Conservation (phyloP, 2,113 vertebrate species). For the Paramormyrops kingsleyae region DNA sequence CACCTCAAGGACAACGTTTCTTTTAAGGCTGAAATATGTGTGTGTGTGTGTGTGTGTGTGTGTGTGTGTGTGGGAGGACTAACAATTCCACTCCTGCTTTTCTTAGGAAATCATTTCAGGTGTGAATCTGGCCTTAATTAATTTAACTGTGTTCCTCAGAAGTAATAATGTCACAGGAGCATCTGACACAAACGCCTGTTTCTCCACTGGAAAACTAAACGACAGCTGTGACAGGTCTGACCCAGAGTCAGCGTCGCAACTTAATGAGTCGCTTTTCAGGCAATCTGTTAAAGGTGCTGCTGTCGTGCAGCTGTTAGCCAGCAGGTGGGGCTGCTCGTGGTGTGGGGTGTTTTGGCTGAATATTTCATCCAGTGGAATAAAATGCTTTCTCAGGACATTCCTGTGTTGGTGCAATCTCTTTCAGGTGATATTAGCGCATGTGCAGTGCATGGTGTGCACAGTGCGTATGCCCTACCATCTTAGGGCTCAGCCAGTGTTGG, state of each 20-base stretch:
- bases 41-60: not conserved
- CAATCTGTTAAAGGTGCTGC: not conserved
- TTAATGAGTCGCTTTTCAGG: not conserved
- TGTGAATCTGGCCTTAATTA: not conserved
- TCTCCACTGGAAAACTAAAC: not conserved
- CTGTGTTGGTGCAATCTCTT: not conserved
- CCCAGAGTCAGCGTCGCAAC: not conserved
- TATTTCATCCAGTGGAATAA: not conserved
- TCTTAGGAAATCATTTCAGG: not conserved
- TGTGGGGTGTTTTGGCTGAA: not conserved
- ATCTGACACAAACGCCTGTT: not conserved
- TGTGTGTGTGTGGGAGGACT: no score
- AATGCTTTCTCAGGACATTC: not conserved
- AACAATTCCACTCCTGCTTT: not conserved
- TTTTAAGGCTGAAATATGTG: not conserved
- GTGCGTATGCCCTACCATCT: not conserved
- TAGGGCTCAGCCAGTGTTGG: not conserved
- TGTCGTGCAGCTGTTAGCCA: not conserved
- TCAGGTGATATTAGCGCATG: not conserved
- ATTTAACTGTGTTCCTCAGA: not conserved
- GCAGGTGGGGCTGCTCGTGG: not conserved
- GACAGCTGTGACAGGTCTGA: not conserved
- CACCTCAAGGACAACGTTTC: not conserved
- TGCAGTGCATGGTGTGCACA: not conserved
- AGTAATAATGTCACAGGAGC: not conserved